Conservation (phyloP, 2,888 invertebrate genomes). For the Eledone cirrhosa region DNA sequence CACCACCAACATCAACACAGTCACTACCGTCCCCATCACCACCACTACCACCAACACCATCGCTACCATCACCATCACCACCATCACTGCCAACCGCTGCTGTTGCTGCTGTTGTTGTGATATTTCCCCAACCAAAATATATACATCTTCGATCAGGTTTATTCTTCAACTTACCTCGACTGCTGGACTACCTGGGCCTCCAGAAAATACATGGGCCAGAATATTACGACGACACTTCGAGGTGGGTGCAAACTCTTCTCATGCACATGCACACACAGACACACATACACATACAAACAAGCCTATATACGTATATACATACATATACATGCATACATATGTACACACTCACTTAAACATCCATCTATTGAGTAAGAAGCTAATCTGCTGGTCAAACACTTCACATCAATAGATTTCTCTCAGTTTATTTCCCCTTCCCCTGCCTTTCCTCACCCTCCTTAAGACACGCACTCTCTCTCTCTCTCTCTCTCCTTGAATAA, state of each 20-base stretch:
- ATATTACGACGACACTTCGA: constrained; percentile 16
- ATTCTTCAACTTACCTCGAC: constrained; percentile 2
- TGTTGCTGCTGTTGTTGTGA: constrained; percentile 21
- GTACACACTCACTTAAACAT: too few species aligned
- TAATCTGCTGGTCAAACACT: too few species aligned
- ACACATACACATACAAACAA: too few species aligned
- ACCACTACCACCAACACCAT: constrained; percentile 4
- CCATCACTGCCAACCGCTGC: neutral
- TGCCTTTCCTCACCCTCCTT: too few species aligned
- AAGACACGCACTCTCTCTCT: too few species aligned
- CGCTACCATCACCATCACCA: neutral
- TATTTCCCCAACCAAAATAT: constrained; percentile 25
- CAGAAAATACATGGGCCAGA: constrained; percentile 19
- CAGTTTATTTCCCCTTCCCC: too few species aligned
- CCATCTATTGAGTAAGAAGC: too few species aligned
- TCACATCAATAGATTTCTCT: too few species aligned
- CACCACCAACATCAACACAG: neutral
- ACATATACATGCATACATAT: too few species aligned
- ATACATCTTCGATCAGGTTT: constrained; percentile 14
- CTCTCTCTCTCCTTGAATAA: too few species aligned
- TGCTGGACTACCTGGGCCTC: neutral
- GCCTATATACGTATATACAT: too few species aligned
- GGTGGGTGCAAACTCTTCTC: neutral
- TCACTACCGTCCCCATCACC: neutral
- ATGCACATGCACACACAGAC: too few species aligned